Conservation (phyloP, 2,113 vertebrate species). For the Meles meles region DNA sequence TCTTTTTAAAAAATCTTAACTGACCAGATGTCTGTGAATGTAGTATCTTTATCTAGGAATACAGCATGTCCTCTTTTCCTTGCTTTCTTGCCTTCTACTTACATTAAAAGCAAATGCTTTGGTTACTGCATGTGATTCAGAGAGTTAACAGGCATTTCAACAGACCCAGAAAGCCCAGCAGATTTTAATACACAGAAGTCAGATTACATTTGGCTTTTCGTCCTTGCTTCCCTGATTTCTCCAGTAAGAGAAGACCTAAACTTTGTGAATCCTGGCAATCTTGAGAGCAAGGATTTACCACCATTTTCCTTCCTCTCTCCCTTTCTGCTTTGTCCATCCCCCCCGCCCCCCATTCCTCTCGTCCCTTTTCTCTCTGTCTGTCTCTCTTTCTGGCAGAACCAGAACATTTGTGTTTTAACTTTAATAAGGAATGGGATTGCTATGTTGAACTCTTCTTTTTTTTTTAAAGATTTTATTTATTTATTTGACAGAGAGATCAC, state of each 20-base stretch:
- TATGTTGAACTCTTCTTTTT: background rate
- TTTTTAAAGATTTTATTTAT: no score
- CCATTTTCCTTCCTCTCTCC: background rate
- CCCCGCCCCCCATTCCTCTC: accelerated
- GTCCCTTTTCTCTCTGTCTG: background rate
- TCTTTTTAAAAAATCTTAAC: background rate
- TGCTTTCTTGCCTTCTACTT: background rate
- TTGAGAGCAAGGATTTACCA: background rate
- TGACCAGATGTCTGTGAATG: background rate
- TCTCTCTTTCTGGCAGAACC: background rate
- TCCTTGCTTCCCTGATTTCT: background rate
- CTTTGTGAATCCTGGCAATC: background rate
- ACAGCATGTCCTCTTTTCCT: background rate
- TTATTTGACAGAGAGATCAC: no score
- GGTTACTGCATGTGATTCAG: background rate
- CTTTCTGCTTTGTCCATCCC: background rate
- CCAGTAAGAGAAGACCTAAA: background rate
- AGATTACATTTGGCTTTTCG: background rate
- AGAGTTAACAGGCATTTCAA: background rate
- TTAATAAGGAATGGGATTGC: background rate
- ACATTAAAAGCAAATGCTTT: background rate
- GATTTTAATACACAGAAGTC: background rate
- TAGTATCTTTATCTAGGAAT: background rate
- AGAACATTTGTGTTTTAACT: background rate
- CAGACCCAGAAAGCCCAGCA: background rate